Percentiles rank a stretch among this genome's conserved stretches.
Evolutionary conservation across 2,888 invertebrate species (phyloP).

Genomic region (Diarsia mendica): DNA sequence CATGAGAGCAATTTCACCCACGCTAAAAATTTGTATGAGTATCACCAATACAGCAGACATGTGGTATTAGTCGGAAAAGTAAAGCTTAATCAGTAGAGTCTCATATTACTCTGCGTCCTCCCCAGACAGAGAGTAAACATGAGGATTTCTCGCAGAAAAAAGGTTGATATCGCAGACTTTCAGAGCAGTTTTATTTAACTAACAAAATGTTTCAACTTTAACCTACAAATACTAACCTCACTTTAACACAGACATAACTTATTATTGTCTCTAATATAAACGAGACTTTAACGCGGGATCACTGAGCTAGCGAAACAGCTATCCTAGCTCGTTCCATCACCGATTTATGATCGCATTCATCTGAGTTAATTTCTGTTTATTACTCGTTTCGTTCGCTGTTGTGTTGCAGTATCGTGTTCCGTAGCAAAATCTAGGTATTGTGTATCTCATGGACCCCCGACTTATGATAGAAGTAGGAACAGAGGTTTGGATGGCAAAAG

Average conservation of each 20-base stretch:
- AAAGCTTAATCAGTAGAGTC: not conserved
- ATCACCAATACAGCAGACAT: not conserved
- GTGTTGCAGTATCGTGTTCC: conserved; percentile 29
- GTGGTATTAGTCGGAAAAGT: not conserved
- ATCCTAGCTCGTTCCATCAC: conserved; percentile 44
- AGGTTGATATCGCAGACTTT: not conserved
- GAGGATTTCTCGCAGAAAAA: not conserved
- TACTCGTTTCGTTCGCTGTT: conserved; percentile 44
- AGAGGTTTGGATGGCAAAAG: not conserved
- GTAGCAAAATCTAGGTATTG: not conserved
- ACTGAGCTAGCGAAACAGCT: conserved; percentile 12
- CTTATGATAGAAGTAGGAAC: not conserved
- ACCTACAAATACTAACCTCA: no score
- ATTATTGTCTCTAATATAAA: conserved; percentile 27
- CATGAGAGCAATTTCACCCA: not conserved
- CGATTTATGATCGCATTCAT: conserved; percentile 70
- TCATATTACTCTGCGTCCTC: not conserved
- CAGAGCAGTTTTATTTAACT: not conserved
- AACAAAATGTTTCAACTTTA: not conserved
- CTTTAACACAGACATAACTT: no score
- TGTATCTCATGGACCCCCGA: not conserved
- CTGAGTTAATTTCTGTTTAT: conserved; percentile 65
- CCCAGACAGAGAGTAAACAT: not conserved
- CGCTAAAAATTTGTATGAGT: not conserved
- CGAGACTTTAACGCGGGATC: conserved; percentile 30